Base-by-base conservation (phyloP, 53 echinoderm and acorn worm genomes). In the Holothuria scabra region DNA sequence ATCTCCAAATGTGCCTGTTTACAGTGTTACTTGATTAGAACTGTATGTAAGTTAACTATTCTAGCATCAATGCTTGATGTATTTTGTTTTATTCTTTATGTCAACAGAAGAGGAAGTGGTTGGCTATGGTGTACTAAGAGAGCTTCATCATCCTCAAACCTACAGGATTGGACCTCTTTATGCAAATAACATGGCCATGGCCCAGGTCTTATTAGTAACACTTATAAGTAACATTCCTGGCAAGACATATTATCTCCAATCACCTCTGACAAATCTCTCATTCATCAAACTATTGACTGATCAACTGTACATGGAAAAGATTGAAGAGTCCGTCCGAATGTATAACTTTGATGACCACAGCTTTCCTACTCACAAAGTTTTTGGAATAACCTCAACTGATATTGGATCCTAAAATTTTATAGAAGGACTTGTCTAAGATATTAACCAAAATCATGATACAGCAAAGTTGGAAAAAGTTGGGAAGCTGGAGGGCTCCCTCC, bases 51-150 rank as follows among this genome's bases (percentile, higher is more conserved):
- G 6, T 3, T 35, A 41, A 8, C 6, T 8, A 41, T 6, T 41
- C 41, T 41, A 10, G 41, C 3, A 3, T 8, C 7, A 41, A 3
- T 41, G 0, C 41, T 41, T 41, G 8, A 41, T 3, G 7, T 41
- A 4, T 52, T 52, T 52, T 18, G 14, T 52, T 52, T 3, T 52
- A 18, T 18, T 52, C 22, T 56, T 28, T 13, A 22, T 59, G 12
- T n/a, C 22, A 33, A 46, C 66, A 96, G 99, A 86, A 31, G 91
- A 87, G 16, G 90, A 85, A 29, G 91, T 92, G 11, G 74, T 99
- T 30, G 99, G 99, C 20, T 99, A 95, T 49, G 99, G 94, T 23
- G 91, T 90, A 10, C 52, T 99, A 59, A 88, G 91, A 4, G 92
- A 89, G 20, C 85, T 92, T 26, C 80, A 87, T 57, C 60, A 69